phyloP scores from a whole-genome alignment of 2,113 vertebrate species.

The Ginglymostoma cirratum region DNA sequence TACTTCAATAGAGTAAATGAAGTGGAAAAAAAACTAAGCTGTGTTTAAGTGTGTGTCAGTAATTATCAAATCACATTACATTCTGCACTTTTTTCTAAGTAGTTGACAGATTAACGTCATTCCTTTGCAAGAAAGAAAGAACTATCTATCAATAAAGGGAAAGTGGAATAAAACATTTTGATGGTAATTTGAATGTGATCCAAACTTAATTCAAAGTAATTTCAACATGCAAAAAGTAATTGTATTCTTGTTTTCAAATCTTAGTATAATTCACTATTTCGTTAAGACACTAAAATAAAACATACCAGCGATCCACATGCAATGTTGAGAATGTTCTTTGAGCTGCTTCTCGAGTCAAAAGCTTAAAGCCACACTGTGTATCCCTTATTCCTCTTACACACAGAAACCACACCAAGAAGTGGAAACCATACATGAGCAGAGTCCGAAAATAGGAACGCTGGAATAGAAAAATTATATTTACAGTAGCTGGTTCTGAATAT shows the following conservation, averaged over 20 bases:
- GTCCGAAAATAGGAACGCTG: constrained; percentile 90
- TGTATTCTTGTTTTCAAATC: neutral
- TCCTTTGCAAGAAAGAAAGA: neutral
- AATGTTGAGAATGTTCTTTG: constrained; percentile 75
- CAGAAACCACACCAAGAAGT: constrained; percentile 96
- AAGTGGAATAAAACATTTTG: neutral
- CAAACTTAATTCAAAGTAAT: neutral
- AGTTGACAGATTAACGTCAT: neutral
- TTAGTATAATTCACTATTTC: neutral
- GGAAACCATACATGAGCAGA: constrained; percentile 92
- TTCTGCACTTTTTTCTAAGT: neutral
- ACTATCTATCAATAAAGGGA: neutral
- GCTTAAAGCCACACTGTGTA: constrained; percentile 94
- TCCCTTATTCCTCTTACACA: constrained; percentile 85
- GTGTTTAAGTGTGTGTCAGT: neutral
- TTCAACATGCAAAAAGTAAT: neutral
- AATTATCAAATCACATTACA: neutral
- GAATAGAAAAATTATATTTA: neutral
- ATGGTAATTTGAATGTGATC: neutral
- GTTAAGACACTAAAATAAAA: neutral
- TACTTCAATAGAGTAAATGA: neutral
- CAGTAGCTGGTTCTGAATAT: neutral
- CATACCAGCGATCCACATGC: constrained; percentile 88
- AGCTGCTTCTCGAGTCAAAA: constrained; percentile 85
- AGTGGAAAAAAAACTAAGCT: neutral